Percentiles rank a stretch among this genome's conserved stretches.
Evolutionary conservation across 2,888 invertebrate species (phyloP).

Genomic region (Netelia inedita): DNA sequence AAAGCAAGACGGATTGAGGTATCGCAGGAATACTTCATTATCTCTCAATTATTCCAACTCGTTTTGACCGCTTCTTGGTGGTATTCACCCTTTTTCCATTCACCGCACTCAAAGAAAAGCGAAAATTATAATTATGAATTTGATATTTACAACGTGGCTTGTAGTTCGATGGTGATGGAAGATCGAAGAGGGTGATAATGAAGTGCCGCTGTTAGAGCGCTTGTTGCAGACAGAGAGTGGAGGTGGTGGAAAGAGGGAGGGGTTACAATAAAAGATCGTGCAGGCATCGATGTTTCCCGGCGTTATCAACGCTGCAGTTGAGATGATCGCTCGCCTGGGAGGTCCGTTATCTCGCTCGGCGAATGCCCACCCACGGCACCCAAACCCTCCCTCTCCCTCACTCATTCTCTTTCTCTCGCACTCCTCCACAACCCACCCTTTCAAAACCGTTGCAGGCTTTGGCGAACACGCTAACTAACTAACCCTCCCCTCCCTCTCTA

Average conservation of each 20-base stretch:
- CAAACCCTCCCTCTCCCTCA: slow-evolving; percentile 2
- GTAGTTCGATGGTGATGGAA: not conserved
- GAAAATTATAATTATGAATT: slow-evolving; percentile 36
- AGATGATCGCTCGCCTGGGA: slow-evolving; percentile 84
- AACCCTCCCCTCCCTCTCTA: slow-evolving; percentile 72
- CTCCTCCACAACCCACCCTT: slow-evolving; percentile 14
- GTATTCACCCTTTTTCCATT: not conserved
- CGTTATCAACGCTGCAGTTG: slow-evolving; percentile 79
- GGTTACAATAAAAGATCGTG: slow-evolving; percentile 66
- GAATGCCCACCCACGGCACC: slow-evolving; percentile 67
- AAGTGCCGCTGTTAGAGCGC: not conserved
- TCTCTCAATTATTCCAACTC: not conserved
- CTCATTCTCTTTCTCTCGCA: not conserved
- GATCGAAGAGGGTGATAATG: slow-evolving; percentile 41
- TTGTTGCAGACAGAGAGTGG: not conserved
- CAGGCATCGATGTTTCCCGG: slow-evolving; percentile 77
- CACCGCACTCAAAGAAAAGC: not conserved
- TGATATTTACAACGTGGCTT: slow-evolving; percentile 14
- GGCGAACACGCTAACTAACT: slow-evolving; percentile 84
- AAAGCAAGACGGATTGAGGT: slow-evolving; percentile 1
- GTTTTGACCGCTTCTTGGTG: not conserved
- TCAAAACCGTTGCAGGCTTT: slow-evolving; percentile 73
- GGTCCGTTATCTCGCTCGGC: slow-evolving; percentile 82
- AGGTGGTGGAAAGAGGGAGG: not conserved
- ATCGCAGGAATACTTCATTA: not conserved